Evolutionary conservation across 2,113 vertebrate genomes (phyloP).

Genomic region (Toxostoma redivivum): DNA sequence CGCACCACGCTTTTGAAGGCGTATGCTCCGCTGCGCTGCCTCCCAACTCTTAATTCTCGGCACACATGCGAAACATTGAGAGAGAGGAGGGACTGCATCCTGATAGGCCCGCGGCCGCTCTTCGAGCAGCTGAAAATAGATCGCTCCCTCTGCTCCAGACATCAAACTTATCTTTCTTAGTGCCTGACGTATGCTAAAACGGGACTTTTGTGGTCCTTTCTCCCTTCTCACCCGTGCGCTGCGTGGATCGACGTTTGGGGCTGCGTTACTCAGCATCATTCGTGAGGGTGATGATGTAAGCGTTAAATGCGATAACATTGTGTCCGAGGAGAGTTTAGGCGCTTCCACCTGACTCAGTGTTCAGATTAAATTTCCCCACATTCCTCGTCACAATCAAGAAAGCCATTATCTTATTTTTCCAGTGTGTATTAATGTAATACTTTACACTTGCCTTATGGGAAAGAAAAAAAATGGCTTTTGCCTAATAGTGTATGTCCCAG

Average conservation of each 20-base stretch:
- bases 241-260: neutral
- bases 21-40: neutral
- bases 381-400: constrained; percentile 16
- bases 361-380: neutral
- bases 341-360: constrained; percentile 28
- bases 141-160: neutral
- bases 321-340: constrained; percentile 32
- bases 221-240: neutral
- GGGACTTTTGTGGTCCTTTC: neutral
- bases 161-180: neutral
- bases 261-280: constrained; percentile 36
- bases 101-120: neutral
- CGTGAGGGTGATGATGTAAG: constrained; percentile 27
- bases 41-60: neutral
- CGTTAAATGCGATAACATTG: constrained; percentile 46
- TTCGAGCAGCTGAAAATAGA: neutral
- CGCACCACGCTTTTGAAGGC: neutral
- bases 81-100: neutral
- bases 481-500: neutral
- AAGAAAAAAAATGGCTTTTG: neutral
- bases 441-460: neutral
- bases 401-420: constrained; percentile 57
- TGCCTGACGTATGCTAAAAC: neutral
- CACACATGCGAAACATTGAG: neutral
- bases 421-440: constrained; percentile 25